Percentiles rank a stretch among this genome's conserved stretches.
Evolutionary conservation across 2,797 vertebrate species (phyloP).

Genomic region (Heterohyrax brucei): DNA sequence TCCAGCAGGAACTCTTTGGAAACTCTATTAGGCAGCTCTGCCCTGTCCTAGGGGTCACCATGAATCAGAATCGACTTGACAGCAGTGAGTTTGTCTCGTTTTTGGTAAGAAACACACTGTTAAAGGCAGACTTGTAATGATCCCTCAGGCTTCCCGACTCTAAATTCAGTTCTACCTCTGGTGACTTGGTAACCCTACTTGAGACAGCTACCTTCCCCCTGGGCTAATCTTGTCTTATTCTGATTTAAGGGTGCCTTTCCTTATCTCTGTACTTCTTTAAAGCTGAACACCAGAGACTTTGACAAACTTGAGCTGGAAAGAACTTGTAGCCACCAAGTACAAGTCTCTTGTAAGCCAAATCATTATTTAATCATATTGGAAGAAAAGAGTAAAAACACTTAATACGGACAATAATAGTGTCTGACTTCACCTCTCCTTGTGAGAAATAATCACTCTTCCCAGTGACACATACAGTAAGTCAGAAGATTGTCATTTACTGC

Average conservation of each 20-base stretch:
- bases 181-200: neutral
- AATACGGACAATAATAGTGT: conserved; percentile 72
- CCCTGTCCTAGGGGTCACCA: too few species aligned
- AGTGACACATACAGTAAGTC: conserved; percentile 86
- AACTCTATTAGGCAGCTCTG: too few species aligned
- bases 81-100: too few species aligned
- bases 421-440: conserved; percentile 84
- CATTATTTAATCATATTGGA: conserved; percentile 80
- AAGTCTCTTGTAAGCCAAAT: conserved; percentile 69
- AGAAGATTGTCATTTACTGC: conserved; percentile 83
- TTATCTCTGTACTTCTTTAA: conserved; percentile 69
- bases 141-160: neutral
- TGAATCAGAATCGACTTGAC: too few species aligned
- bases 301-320: conserved; percentile 61
- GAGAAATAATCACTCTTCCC: conserved; percentile 85
- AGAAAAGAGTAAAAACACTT: conserved; percentile 81
- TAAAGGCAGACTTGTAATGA: neutral
- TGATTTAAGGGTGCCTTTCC: conserved; percentile 27
- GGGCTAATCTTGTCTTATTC: neutral
- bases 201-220: neutral
- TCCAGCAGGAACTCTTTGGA: too few species aligned
- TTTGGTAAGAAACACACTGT: neutral
- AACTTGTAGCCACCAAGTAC: conserved; percentile 60
- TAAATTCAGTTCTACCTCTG: neutral
- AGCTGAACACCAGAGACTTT: conserved; percentile 56